Conservation (phyloP, 2,797 vertebrate genomes). For the Microcaecilia unicolor region DNA sequence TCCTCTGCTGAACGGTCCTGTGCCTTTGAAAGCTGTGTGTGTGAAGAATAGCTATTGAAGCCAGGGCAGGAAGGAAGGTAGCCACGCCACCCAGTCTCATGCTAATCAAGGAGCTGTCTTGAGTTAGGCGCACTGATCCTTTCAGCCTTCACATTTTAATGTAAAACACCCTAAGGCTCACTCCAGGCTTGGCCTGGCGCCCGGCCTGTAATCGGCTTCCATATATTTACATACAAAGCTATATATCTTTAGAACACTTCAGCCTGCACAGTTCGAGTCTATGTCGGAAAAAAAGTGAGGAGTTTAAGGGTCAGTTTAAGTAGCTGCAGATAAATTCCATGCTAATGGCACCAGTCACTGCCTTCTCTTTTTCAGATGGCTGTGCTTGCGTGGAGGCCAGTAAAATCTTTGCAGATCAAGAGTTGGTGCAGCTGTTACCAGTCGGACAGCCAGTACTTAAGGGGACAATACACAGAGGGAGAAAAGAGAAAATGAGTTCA, state of each 20-base stretch:
- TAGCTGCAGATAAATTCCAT: constrained; percentile 8
- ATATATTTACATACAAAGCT: constrained; percentile 32
- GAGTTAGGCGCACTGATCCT: constrained; percentile 29
- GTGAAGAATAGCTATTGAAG: constrained; percentile 16
- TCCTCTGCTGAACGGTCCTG: constrained; percentile 9
- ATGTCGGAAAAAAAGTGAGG: no score
- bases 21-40: constrained; percentile 16
- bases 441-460: constrained; percentile 15
- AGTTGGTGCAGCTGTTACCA: constrained; percentile 19
- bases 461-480: background rate
- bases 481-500: background rate
- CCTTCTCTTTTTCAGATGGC: background rate
- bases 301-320: background rate
- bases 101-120: constrained; percentile 29
- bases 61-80: constrained; percentile 27
- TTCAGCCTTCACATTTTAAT: constrained; percentile 28
- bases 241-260: constrained; percentile 17
- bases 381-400: constrained; percentile 1
- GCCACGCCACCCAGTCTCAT: constrained; percentile 32
- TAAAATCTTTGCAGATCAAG: background rate
- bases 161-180: constrained; percentile 28
- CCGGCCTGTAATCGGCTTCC: constrained; percentile 15
- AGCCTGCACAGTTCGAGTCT: no score
- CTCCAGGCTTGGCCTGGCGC: constrained; percentile 17
- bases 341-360: background rate